Evolutionary conservation across 2,888 invertebrate species (phyloP), one percentile per base, ranked within the genome.

Genomic region (Colletes collaris): DNA sequence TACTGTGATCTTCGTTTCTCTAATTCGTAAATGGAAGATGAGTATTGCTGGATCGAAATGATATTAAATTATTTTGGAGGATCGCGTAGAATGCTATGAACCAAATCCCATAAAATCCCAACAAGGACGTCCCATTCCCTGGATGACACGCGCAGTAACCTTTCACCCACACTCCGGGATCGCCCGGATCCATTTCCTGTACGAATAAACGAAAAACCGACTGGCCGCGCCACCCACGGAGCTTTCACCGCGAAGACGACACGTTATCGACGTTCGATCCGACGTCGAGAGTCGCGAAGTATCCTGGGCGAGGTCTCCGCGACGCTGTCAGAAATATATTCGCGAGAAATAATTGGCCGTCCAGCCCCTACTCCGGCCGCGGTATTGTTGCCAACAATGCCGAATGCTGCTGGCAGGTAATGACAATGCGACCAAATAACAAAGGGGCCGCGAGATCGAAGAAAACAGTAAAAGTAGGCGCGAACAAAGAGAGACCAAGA

Each of bases 391-490:
- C 8, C 13, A 53, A 81, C 78, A 79, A 79, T 76, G 37, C 46
- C 65, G 56, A 68, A 76, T 58, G 55, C 52, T 65, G 67, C 60
- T 70, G 40, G 56, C 63, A 40, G 60, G 53, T 44, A 71, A 76
- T 58, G 69, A 85, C 84, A 85, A 82, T 82, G 69, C 77, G 27
- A 40, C 50, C 75, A n/a, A 19, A 6, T 62, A 56, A 83, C 84
- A 85, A 85, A 75, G 77, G 66, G 50, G 71, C 77, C 69, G 77
- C 81, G 68, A 72, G 75, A 77, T 86, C 71, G 81, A 78, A 75
- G 86, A 75, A 79, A 86, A 81, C 60, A 60, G 74, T 68, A 75
- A 81, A 72, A 69, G 69, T 74, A 74, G 67, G 49, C 44, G 55
- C 52, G 66, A 50, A 66, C 65, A 67, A 63, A 72, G 71, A 8